A percentile compares a stretch with the other conserved stretches of the same genome.
Conservation (phyloP, 2,797 vertebrate genomes). For the Artibeus jamaicensis region DNA sequence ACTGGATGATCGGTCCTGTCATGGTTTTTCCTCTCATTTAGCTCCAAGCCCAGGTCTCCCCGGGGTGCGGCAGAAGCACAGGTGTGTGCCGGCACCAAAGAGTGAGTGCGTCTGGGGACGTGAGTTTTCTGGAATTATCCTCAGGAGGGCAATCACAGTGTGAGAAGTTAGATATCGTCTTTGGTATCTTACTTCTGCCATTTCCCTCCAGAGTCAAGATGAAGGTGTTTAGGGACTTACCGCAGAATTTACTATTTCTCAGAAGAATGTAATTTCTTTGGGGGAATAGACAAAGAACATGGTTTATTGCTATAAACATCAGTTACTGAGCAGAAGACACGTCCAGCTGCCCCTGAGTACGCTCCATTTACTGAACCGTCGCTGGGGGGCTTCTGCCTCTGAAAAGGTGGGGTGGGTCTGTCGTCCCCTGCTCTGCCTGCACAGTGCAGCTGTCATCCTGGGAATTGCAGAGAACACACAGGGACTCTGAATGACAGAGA, state of each 20-base stretch:
- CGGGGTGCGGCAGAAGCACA: not conserved
- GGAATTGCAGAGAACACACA: not conserved
- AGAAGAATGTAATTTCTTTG: not conserved
- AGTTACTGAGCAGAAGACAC: not conserved
- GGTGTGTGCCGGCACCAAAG: not conserved
- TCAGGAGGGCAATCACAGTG: not conserved
- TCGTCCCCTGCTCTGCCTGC: not conserved
- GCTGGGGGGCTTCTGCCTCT: not conserved
- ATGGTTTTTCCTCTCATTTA: not conserved
- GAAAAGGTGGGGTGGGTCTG: not conserved
- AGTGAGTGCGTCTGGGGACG: not conserved
- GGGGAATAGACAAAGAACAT: not conserved
- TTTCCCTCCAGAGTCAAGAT: not conserved
- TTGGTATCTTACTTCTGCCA: not conserved
- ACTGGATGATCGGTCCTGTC: not conserved
- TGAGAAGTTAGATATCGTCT: not conserved
- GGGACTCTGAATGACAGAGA: not conserved
- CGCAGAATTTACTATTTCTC: not conserved
- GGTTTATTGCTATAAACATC: not conserved
- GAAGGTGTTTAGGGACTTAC: not conserved
- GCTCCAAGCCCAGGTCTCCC: not conserved
- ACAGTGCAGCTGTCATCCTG: not conserved
- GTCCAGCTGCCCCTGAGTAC: not conserved
- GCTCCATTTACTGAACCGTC: not conserved
- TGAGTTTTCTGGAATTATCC: not conserved